Evolutionary conservation across 2,888 invertebrate genomes (phyloP), one percentile per base, ranked within the genome.

Genomic region (Drosophila melanosoma): DNA sequence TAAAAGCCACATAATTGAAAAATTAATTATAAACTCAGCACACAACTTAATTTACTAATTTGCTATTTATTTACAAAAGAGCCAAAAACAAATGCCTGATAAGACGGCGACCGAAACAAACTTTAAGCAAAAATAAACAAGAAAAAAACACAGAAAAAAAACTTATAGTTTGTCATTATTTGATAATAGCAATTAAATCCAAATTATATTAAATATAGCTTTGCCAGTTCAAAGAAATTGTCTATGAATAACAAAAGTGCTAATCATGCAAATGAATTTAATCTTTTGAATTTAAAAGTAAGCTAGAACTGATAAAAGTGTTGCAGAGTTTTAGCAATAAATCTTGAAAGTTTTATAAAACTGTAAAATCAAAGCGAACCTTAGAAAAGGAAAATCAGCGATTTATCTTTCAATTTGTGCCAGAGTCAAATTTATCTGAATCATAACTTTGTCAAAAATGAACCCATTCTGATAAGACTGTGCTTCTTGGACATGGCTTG

Each of bases 1-100:
- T 69, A 83, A 86, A 88, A 74, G 72, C 89, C 76, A 49, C 67
- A 76, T 88, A 84, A 84, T 89, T 84, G 81, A 88, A 86, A 86
- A 84, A 88, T 81, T 83, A 86, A 84, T 86, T 86, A 81, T 74
- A 81, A 68, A 79, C 67, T n/a, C 51, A 65, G 76, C 64, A 68
- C 62, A 56, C 78, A 65, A 69, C 76, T 76, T 76, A 76, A 79
- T 80, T 72, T 72, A 80, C 80, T 76, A 79, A 79, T 80, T 79
- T 80, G 48, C 81, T 52, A 65, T 49, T 32, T 80, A 78, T 80
- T 78, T 80, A 76, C 81, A 72, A 8, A 45, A 45, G 8, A 48
- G 29, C 68, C 68, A 17, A 67, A 29, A 45, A 48, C 10, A 52
- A 45, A 33, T 1, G 26, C 1, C 66, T 69, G 79, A 79, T 79